Base-by-base conservation (phyloP, 2,113 vertebrate species). In the Salvator merianae region DNA sequence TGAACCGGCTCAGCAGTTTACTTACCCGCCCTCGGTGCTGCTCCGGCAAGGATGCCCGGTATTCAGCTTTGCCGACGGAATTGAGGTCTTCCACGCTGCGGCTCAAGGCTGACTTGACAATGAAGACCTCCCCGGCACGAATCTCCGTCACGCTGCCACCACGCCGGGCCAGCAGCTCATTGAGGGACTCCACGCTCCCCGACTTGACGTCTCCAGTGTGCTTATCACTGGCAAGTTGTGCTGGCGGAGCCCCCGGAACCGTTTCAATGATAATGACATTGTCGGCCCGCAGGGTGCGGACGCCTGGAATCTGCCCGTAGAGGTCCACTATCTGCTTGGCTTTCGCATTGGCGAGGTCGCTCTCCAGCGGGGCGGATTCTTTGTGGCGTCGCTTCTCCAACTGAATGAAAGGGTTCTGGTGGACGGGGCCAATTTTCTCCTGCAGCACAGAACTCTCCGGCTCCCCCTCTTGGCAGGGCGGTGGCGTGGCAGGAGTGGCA, bases 401-500 rank as follows among this genome's bases (percentile, higher is more conserved):
- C 26, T 93, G 94, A 22, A 97, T 96, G 85, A 98, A 97, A 26
- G 95, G 96, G 87, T 97, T 98, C 92, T 97, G 96, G 75, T 95
- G 96, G 62, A 98, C 90, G 0, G 97, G 96, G n/a, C 95, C 95
- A 1, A 97, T 97, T 68, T 96, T 96, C 92, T 98, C 97, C 81
- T 93, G 65, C 7, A 96, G 97, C 26, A 95, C 94, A 0, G 91
- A 86, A 0, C 91, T 78, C 85, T 95, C 91, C 2, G 5, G 43
- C 47, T 68, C 79, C 28, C 47, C 71, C 1, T 91, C 92, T 16
- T 85, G 88, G 47, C 50, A 40, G 30, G 71, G 38, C 7, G 32
- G 30, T 3, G 2, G 81, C 87, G 7, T 30, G 7, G 38, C 95
- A 90, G 59, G 91, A 72, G 84, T 83, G 84, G 73, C 91, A 77